Evolutionary conservation across 1,140 invertebrate genomes (phyloP).

Genomic region (Camponotus pennsylvanicus): DNA sequence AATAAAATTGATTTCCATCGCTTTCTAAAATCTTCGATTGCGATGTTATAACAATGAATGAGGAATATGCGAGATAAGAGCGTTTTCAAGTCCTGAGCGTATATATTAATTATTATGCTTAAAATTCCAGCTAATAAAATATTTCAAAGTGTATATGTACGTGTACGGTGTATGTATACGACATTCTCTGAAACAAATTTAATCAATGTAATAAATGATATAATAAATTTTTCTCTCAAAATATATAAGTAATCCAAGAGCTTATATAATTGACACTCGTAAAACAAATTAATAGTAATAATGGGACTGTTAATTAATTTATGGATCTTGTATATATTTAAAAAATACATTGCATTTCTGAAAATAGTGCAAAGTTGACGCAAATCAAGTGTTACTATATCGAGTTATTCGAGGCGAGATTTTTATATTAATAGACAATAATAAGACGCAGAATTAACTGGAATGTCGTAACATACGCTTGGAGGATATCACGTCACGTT

Average conservation of each 20-base stretch:
- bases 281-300: not conserved
- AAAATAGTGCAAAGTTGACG: conserved; percentile 56
- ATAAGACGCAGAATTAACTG: conserved; percentile 50
- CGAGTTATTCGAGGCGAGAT: conserved; percentile 5
- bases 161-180: too few relatives aligned
- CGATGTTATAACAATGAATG: not conserved
- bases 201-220: too few relatives aligned
- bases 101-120: not conserved
- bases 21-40: conserved; percentile 36
- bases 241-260: not conserved
- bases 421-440: conserved; percentile 60
- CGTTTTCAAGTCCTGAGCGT: not conserved
- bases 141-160: not conserved
- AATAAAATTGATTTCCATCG: conserved; percentile 41
- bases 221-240: too few relatives aligned
- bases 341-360: conserved; percentile 12
- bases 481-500: conserved; percentile 23
- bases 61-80: not conserved
- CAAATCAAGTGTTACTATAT: conserved; percentile 39
- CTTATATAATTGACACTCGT: not conserved
- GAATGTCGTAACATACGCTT: conserved; percentile 48
- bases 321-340: not conserved
- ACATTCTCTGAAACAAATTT: too few relatives aligned
- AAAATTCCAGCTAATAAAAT: not conserved
- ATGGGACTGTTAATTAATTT: not conserved